Evolutionary conservation across 2,113 vertebrate genomes (phyloP).

Genomic region (Sylvietta virens): DNA sequence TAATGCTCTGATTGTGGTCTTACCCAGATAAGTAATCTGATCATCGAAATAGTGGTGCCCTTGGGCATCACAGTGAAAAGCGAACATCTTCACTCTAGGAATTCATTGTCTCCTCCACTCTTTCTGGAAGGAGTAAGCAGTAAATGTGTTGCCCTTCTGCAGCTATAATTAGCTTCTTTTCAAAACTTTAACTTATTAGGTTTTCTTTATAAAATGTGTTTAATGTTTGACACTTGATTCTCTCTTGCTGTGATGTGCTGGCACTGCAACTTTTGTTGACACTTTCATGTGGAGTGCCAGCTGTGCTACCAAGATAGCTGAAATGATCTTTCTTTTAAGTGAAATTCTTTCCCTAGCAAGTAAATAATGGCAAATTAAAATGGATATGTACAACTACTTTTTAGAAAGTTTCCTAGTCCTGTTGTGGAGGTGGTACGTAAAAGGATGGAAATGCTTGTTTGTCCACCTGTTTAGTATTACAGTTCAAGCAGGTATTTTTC

Average conservation of each 20-base stretch:
- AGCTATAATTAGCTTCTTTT: neutral
- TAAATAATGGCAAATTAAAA: slow-evolving; percentile 5
- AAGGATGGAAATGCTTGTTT: neutral
- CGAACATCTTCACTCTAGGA: neutral
- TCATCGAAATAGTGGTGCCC: neutral
- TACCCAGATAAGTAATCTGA: neutral
- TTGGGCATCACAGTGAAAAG: neutral
- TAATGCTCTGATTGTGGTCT: neutral
- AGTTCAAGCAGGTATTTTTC: neutral
- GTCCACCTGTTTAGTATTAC: neutral
- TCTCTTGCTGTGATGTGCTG: neutral
- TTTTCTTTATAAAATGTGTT: neutral
- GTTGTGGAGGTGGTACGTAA: neutral
- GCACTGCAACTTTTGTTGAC: neutral
- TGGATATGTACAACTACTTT: neutral
- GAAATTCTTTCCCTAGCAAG: neutral
- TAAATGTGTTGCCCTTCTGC: neutral
- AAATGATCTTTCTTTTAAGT: slow-evolving; percentile 10
- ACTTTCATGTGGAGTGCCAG: neutral
- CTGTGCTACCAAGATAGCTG: neutral
- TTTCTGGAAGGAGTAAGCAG: neutral
- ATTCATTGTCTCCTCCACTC: neutral
- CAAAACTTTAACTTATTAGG: neutral
- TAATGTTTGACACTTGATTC: neutral
- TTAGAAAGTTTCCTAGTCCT: neutral